Evolutionary conservation across 53 echinoderm and acorn worm genomes (phyloP).

Genomic region (Paracentrotus lividus): DNA sequence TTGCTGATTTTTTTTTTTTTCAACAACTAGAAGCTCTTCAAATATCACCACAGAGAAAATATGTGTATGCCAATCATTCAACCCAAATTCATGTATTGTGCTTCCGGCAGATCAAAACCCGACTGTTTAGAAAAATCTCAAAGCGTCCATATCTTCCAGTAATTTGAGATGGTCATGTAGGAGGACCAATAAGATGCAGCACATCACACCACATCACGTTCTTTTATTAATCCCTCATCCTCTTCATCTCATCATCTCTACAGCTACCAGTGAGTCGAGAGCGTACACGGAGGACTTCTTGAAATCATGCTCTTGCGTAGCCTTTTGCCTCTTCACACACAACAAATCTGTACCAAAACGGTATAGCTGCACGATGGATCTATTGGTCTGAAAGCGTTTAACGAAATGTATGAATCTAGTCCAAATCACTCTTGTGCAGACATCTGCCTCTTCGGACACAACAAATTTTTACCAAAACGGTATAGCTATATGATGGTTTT

Average conservation of each 20-base stretch:
- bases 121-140: neutral
- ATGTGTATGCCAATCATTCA: neutral
- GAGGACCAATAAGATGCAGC: neutral
- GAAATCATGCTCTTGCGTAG: conserved; percentile 33
- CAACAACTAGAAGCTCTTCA: too few relatives aligned
- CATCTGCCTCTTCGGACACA: too few relatives aligned
- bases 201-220: neutral
- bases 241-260: neutral
- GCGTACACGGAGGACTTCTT: conserved; percentile 17
- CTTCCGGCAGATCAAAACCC: neutral
- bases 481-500: too few relatives aligned
- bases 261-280: neutral
- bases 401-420: too few relatives aligned
- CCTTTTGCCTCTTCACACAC: too few relatives aligned
- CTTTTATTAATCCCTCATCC: neutral
- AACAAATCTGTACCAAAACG: too few relatives aligned
- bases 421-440: too few relatives aligned
- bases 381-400: too few relatives aligned
- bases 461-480: too few relatives aligned
- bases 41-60: too few relatives aligned
- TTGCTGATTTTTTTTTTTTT: too few relatives aligned
- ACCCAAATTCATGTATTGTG: neutral
- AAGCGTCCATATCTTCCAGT: neutral
- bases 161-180: neutral
- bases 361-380: too few relatives aligned